phyloP scores from a whole-genome alignment of 2,888 invertebrate genomes.

The Eurytoma adleriae region DNA sequence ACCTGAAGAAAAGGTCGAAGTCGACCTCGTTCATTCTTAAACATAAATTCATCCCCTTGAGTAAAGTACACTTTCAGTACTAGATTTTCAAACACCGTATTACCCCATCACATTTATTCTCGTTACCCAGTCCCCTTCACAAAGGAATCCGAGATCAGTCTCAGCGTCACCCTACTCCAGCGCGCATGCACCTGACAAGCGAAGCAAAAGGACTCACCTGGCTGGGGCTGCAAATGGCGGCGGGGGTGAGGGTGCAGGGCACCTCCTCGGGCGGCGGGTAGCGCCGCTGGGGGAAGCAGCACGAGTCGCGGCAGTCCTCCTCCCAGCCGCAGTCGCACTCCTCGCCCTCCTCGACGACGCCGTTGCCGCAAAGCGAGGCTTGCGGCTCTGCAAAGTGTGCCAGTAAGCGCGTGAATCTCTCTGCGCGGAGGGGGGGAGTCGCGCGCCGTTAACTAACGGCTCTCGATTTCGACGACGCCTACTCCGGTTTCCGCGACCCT shows the following conservation, averaged over 20 bases:
- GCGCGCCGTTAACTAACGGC: background rate
- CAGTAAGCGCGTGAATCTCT: background rate
- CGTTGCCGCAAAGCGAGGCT: conserved; percentile 97
- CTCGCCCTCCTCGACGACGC: conserved; percentile 97
- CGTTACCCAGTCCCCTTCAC: too few species aligned
- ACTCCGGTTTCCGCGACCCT: too few species aligned
- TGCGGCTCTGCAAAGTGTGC: conserved; percentile 84
- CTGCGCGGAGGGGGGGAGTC: background rate
- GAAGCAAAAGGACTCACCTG: conserved; percentile 79
- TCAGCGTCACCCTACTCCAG: too few species aligned
- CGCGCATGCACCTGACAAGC: too few species aligned
- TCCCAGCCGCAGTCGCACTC: conserved; percentile 99
- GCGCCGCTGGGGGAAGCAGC: conserved; percentile 94
- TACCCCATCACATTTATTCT: too few species aligned
- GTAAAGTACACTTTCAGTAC: too few species aligned
- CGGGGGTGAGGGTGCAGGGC: conserved; percentile 91
- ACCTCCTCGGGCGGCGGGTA: conserved; percentile 87
- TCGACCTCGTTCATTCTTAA: too few species aligned
- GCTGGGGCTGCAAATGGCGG: conserved; percentile 87
- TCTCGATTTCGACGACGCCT: too few species aligned
- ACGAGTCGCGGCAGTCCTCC: conserved; percentile 94
- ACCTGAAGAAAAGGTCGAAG: too few species aligned
- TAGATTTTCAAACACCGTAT: too few species aligned
- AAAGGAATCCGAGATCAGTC: too few species aligned
- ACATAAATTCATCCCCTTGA: too few species aligned